A percentile compares a stretch with the other conserved stretches of the same genome.
These are phyloP conservation scores for Phylloscopus collybita DNA, from an alignment of 2,797 vertebrate species.

Conservation along the genomic window DNA sequence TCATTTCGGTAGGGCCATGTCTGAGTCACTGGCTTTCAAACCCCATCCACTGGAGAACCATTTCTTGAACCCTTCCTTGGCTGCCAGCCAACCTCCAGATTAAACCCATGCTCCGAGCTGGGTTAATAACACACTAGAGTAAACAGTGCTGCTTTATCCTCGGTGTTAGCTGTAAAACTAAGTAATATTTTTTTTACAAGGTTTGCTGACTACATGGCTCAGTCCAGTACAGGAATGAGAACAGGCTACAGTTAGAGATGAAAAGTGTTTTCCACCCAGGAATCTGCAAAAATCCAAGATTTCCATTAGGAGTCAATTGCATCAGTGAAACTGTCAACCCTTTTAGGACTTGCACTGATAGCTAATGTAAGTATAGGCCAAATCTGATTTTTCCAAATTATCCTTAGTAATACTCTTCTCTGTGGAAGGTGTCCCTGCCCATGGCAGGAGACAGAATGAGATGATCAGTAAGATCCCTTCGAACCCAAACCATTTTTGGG, in stretches of 20 bases:
- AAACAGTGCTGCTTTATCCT: background rate
- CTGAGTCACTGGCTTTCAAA: background rate
- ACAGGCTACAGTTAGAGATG: rapidly evolving
- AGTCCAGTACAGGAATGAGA: background rate
- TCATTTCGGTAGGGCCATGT: background rate
- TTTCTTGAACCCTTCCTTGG: background rate
- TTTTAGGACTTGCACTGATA: background rate
- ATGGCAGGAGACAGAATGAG: background rate
- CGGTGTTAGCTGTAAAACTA: background rate
- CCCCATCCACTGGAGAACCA: background rate
- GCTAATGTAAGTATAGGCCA: rapidly evolving
- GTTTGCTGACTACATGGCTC: background rate
- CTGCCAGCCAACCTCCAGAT: slow-evolving; percentile 17
- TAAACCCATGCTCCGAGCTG: background rate
- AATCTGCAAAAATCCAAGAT: background rate
- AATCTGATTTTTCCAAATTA: background rate
- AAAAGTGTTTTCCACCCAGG: background rate
- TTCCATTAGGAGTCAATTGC: background rate
- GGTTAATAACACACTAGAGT: background rate
- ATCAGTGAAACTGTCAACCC: background rate
- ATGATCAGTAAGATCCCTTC: background rate
- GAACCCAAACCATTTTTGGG: background rate
- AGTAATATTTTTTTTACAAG: background rate
- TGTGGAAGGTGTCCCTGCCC: background rate
- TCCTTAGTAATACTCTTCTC: background rate